Evolutionary conservation across 2,888 invertebrate species (phyloP), one percentile per base, ranked within the genome.

Genomic region (Hyalella azteca): DNA sequence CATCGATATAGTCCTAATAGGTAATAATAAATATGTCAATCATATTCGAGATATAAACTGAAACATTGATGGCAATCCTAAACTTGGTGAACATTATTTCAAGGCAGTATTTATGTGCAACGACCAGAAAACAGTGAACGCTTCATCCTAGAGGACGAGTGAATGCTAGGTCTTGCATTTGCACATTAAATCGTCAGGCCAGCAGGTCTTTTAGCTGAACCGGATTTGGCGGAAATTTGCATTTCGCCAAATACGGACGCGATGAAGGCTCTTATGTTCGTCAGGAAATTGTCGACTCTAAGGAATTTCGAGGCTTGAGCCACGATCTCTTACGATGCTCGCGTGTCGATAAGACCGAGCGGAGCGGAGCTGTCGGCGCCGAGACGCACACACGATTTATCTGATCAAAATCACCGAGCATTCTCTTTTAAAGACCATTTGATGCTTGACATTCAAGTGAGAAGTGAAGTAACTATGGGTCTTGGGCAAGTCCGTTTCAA

Each of bases 211-310:
- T 66, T 66, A 36, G 36, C 39, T 36, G 36, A 66, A 66, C 66
- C 66, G 66, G 66, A 66, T 66, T 66, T 19, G 32, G 66, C 32
- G 66, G 36, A 36, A 66, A 66, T 66, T 66, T 66, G 66, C 66
- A 66, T 66, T 66, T 66, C 36, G 36, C 66, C 66, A 66, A 66
- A 66, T 66, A 66, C 36, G 66, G 66, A 36, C 36, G n/a, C 32
- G 19, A 15, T 36, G 36, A 36, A 66, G 66, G 36, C 66, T 66
- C 59, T 59, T 22, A 66, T 66, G 19, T n/a, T 66, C 66, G 36
- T 26, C 66, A 36, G 66, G 29, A 66, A 66, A 66, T 66, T 66
- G 66, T 36, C 66, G 66, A 66, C 36, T 66, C 36, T 66, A 19
- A 36, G 66, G 66, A 66, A 66, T 66, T 66, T 66, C 36, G 66